Evolutionary conservation across 1,140 invertebrate species (phyloP), one percentile per base, ranked within the genome.

Genomic region (Diorhabda sublineata): DNA sequence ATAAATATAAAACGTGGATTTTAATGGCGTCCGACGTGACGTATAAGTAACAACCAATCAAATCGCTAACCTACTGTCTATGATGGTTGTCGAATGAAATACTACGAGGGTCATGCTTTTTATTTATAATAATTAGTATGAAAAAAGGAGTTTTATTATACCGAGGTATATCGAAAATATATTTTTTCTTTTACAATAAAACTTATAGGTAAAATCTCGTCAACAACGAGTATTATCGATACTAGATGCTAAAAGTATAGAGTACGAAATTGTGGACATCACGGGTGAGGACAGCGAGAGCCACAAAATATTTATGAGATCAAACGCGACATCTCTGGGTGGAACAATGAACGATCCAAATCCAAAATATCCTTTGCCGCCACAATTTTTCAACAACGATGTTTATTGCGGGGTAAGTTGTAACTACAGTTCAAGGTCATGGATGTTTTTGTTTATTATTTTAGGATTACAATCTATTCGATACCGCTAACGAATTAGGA

Each of bases 161-260:
- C 26, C 1, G 26, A 26, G 26, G 26, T 26, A 26, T 26, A 26
- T 26, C 26, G 26, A 26, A 26, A 26, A 26, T 26, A 26, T 26
- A 26, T 26, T 26, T 26, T 26, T 26, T 26, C 26, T 26, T 26
- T 26, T 26, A 26, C 26, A 26, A 26, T 64, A 66, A 59, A 66
- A 68, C 45, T 86, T 85, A 56, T 79, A 97, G 96, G 92, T 97
- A 42, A 96, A 96, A 82, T 97, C 97, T 81, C 86, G 93, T 75
- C 95, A 98, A 80, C 92, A 96, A 80, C 86, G 93, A 69, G 93
- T 97, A 41, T 82, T 92, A 67, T 94, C 96, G 88, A 94, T 97
- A 78, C 83, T 98, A 73, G 93, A 96, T 77, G 93, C 93, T 75
- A 92, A 94, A 85, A 89, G 88, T 80, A 91, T 98, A 75, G 85